Evolutionary conservation across 2,888 invertebrate genomes (phyloP).

Genomic region (Stenurella melanura): DNA sequence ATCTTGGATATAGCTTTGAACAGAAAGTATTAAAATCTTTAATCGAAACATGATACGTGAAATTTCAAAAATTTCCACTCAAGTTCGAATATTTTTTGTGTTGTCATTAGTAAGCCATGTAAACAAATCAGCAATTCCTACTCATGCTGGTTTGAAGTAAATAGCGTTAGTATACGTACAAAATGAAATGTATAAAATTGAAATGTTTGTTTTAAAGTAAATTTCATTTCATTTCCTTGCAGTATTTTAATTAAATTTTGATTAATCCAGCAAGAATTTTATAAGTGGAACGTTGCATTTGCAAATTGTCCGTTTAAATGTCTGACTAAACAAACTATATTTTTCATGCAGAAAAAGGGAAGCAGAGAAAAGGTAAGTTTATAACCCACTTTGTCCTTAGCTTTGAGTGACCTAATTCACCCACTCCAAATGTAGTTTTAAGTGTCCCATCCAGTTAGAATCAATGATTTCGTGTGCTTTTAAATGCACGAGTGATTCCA

Average conservation of each 20-base stretch:
- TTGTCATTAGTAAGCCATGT: too few species aligned
- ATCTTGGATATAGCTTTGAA: too few species aligned
- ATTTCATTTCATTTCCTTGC: background rate
- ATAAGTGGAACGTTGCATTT: background rate
- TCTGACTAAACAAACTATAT: constrained; percentile 34
- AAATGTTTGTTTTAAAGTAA: background rate
- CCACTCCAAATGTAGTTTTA: constrained; percentile 25
- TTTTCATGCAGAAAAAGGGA: constrained; percentile 84
- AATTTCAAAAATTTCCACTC: too few species aligned
- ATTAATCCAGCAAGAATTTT: background rate
- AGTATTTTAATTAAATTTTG: background rate
- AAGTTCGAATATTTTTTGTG: too few species aligned
- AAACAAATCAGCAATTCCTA: too few species aligned
- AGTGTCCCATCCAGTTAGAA: constrained; percentile 33
- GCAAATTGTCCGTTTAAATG: background rate
- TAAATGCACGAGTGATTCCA: constrained; percentile 32
- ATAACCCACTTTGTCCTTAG: constrained; percentile 19
- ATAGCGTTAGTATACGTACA: too few species aligned
- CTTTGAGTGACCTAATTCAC: constrained; percentile 20
- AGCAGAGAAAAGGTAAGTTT: constrained; percentile 89
- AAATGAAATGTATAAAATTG: background rate
- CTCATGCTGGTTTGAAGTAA: too few species aligned
- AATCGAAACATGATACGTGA: too few species aligned
- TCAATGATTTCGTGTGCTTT: constrained; percentile 24
- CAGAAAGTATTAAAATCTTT: too few species aligned